Evolutionary conservation across 2,113 vertebrate genomes (phyloP).

Genomic region (Pituophis catenifer): DNA sequence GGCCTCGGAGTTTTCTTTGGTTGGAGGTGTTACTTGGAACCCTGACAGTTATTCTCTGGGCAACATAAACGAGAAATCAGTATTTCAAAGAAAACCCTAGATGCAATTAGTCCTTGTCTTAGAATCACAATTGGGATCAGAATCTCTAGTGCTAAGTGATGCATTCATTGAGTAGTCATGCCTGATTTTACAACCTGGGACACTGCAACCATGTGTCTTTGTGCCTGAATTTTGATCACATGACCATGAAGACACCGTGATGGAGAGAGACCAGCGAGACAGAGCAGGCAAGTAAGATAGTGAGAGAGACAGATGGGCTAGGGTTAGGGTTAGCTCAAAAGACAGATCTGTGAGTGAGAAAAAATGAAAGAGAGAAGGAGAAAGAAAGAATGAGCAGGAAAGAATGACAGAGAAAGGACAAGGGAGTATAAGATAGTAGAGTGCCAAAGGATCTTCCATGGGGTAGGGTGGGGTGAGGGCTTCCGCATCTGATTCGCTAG

Average conservation of each 20-base stretch:
- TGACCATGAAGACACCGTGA: not conserved
- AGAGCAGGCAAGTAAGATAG: not conserved
- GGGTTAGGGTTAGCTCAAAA: not conserved
- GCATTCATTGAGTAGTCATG: not conserved
- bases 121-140: not conserved
- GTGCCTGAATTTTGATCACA: not conserved
- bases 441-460: not conserved
- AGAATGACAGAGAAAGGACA: not conserved
- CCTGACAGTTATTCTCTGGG: not conserved
- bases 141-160: not conserved
- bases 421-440: not conserved
- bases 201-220: not conserved
- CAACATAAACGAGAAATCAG: not conserved
- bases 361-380: not conserved
- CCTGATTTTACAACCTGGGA: not conserved
- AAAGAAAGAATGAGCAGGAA: not conserved
- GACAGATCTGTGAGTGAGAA: not conserved
- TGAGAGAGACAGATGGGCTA: not conserved
- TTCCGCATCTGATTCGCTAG: not conserved
- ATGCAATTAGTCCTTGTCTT: not conserved
- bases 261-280: not conserved
- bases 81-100: not conserved
- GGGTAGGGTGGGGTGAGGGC: not conserved
- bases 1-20: too few species aligned
- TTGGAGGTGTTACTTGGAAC: too few species aligned